These are phyloP conservation scores for Boloria selene DNA, from an alignment of 2,888 invertebrate genomes.

Conservation along the genomic window DNA sequence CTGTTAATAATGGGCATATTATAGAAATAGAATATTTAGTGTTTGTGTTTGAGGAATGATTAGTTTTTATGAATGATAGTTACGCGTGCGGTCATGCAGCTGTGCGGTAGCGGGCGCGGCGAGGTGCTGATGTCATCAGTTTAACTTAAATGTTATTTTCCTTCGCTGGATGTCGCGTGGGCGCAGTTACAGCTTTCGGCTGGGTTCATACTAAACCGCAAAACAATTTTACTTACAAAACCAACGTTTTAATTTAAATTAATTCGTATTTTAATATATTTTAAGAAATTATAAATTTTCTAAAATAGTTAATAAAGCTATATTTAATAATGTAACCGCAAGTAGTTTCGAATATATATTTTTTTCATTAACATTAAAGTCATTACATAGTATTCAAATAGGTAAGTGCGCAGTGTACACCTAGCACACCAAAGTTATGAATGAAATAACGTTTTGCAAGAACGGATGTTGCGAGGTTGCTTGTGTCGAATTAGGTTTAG, in stretches of 20 bases:
- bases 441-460: conserved; percentile 82
- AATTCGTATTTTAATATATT: background rate
- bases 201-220: conserved; percentile 52
- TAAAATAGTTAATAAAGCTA: too few species aligned
- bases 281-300: too few species aligned
- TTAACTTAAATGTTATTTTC: conserved; percentile 77
- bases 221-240: conserved; percentile 7
- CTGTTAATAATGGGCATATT: conserved; percentile 22
- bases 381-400: too few species aligned
- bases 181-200: conserved; percentile 61
- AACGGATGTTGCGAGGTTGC: conserved; percentile 82
- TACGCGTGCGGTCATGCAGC: conserved; percentile 55
- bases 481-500: conserved; percentile 81
- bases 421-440: conserved; percentile 72
- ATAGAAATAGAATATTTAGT: conserved; percentile 13
- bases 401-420: conserved; percentile 52
- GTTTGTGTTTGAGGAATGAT: conserved; percentile 17
- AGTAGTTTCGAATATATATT: too few species aligned
- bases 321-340: too few species aligned
- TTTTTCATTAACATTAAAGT: too few species aligned
- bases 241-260: background rate
- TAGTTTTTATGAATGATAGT: conserved; percentile 41
- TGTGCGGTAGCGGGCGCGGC: conserved; percentile 71
- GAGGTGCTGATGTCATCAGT: conserved; percentile 78
- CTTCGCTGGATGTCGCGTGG: conserved; percentile 69